phyloP scores from a whole-genome alignment of 2,888 invertebrate genomes.

The Acanthosepion esculentum region DNA sequence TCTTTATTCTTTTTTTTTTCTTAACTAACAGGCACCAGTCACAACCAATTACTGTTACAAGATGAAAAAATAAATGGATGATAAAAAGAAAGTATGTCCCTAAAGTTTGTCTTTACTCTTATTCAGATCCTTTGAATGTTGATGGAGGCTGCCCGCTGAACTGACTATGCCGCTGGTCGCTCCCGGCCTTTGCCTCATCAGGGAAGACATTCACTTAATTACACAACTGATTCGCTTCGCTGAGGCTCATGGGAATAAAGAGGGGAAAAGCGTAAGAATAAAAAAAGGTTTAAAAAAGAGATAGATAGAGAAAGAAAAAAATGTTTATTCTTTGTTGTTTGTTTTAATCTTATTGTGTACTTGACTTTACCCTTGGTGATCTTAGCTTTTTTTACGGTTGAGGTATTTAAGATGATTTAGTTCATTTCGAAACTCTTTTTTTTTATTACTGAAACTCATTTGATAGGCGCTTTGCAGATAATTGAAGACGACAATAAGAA shows the following conservation, averaged over 20 bases:
- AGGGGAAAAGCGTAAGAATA: neutral
- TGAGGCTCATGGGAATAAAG: neutral
- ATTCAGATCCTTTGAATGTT: neutral
- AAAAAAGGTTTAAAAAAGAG: neutral
- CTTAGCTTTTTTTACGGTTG: neutral
- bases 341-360: neutral
- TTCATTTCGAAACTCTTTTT: neutral
- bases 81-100: neutral
- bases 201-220: conserved; percentile 16
- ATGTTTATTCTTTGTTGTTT: neutral
- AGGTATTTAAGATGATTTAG: neutral
- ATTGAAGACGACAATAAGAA: neutral
- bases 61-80: neutral
- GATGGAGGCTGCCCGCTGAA: neutral
- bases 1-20: neutral
- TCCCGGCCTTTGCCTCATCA: neutral
- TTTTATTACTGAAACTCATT: neutral
- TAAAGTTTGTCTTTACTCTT: neutral
- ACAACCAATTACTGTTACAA: neutral
- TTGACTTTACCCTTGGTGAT: neutral
- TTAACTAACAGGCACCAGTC: neutral
- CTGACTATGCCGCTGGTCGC: neutral
- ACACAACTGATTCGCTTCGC: neutral
- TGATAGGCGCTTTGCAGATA: neutral
- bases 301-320: neutral